Evolutionary conservation across 2,888 invertebrate genomes (phyloP), one percentile per base, ranked within the genome.

Genomic region (Chesias legatella): DNA sequence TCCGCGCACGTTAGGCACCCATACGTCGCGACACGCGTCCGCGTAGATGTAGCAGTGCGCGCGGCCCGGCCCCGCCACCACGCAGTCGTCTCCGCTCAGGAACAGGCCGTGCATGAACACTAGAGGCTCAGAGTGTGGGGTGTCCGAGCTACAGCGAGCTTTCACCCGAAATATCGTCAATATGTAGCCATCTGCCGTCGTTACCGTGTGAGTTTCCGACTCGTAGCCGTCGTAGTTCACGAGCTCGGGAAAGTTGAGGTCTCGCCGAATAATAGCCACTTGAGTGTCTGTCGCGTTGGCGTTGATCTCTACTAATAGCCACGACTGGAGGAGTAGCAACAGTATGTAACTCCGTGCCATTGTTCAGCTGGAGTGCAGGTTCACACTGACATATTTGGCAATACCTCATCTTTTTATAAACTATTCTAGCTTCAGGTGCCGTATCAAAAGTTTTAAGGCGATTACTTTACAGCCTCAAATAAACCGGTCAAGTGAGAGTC

Each of bases 121-220:
- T 3, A 60, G 42, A 0, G 53, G 53, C 2, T 37, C 31, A 9
- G 21, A 17, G n/a, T 9, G 30, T 5, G n/a, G n/a, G n/a, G 23
- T 40, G 0, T 28, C 10, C 7, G 29, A n/a, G 7, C 56, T 54
- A 31, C 48, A 50, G 6, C 37, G 50, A 1, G 48, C 4, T 9
- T 48, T 53, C 17, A 70, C 33, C 7, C 63, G 54, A 36, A 51
- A 63, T 4, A 68, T 3, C 1, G 49, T 39, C n/a, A 71, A 46
- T 6, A 62, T 55, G 27, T 70, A 71, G 9, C 66, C 66, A 30
- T 71, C 71, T 10, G 48, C 28, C 0, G 69, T 69, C 7, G 43
- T 57, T 1, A 67, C 60, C 6, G 26, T 44, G 43, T 70, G 58
- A 9, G 21, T 17, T 32, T 70, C 67, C 1, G 54, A 36, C 0